Base-by-base conservation (phyloP, 2,113 vertebrate genomes). In the Pelmatolapia mariae region DNA sequence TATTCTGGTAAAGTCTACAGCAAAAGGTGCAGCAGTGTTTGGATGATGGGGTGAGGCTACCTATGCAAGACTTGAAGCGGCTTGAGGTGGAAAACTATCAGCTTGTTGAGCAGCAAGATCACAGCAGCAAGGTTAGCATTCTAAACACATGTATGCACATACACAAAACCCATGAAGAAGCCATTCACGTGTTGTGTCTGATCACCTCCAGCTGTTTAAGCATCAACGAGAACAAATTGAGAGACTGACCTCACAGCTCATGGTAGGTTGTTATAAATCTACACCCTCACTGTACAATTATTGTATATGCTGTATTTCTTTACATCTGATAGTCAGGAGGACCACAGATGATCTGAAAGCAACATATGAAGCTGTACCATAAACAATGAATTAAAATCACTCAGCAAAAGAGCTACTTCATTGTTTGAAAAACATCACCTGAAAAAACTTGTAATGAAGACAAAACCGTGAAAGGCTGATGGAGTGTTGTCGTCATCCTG, bases 1-100 rank as follows among this genome's bases (percentile, higher is more conserved):
- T 9, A 5, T 50, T 73, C 16, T 29, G 24, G 2, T 29, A 2
- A 86, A 99, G 98, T 83, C 94, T 99, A 85, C 98, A 98, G 86
- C 96, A 98, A 88, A 99, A 99, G 93, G 98, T 99, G 81, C 97
- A 99, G 95, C 97, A 96, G 94, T 99, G 98, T 93, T 94, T 99
- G 88, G 97, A 98, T 91, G 98, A 99, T 79, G 98, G 98, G 4
- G 97, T 98, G 31, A 97, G 98, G 63, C 95, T 98, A 84, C 98
- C 98, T 12, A 97, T 99, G 97, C 87, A 98, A 94, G 98, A 99
- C 94, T 94, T 98, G 86, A 99, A 98, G 89, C 97, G 97, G 63
- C 97, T 99, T 80, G 98, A 99, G 91, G 96, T 83, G 73, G 98
- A 99, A 92, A 99, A 99, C 89, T 93, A 96, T 52, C 88, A 91